phyloP scores from a whole-genome alignment of 2,888 invertebrate species.

The Cerastoderma edule region DNA sequence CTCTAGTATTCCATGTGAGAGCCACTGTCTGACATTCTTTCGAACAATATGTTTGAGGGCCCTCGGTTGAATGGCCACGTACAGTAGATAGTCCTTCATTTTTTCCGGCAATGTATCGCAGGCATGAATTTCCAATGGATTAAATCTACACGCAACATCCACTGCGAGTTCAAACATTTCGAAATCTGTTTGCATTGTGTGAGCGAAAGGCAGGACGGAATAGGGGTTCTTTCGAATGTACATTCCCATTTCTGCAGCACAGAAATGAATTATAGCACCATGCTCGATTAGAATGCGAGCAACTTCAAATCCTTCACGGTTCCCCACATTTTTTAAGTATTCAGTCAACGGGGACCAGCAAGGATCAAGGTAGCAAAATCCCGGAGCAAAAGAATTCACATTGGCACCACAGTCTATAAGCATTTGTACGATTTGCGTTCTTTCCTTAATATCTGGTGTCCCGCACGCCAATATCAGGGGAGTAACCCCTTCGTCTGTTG shows the following conservation, averaged over 20 bases:
- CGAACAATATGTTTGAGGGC: constrained; percentile 70
- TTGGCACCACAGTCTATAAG: constrained; percentile 79
- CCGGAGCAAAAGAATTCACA: constrained; percentile 84
- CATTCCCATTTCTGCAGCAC: constrained; percentile 85
- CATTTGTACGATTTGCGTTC: constrained; percentile 73
- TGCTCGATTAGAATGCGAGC: constrained; percentile 89
- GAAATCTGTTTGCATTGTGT: constrained; percentile 86
- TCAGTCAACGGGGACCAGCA: constrained; percentile 92
- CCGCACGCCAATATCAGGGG: constrained; percentile 84
- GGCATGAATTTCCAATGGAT: constrained; percentile 91
- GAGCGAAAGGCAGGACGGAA: constrained; percentile 91
- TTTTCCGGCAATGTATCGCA: constrained; percentile 88
- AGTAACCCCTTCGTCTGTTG: constrained; percentile 82
- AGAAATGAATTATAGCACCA: constrained; percentile 87
- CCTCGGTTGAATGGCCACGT: constrained; percentile 75
- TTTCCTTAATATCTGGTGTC: constrained; percentile 72
- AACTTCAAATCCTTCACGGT: constrained; percentile 88
- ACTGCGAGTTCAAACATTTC: constrained; percentile 88
- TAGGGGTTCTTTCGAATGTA: constrained; percentile 87
- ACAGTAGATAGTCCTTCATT: constrained; percentile 88
- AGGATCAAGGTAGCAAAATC: constrained; percentile 86
- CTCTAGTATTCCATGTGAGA: constrained; percentile 55
- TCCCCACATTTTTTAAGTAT: constrained; percentile 87
- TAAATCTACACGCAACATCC: constrained; percentile 91
- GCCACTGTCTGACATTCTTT: constrained; percentile 49